A percentile compares a stretch with the other conserved stretches of the same genome.
Evolutionary conservation across 2,113 vertebrate species (phyloP).

Genomic region (Vulpes lagopus): DNA sequence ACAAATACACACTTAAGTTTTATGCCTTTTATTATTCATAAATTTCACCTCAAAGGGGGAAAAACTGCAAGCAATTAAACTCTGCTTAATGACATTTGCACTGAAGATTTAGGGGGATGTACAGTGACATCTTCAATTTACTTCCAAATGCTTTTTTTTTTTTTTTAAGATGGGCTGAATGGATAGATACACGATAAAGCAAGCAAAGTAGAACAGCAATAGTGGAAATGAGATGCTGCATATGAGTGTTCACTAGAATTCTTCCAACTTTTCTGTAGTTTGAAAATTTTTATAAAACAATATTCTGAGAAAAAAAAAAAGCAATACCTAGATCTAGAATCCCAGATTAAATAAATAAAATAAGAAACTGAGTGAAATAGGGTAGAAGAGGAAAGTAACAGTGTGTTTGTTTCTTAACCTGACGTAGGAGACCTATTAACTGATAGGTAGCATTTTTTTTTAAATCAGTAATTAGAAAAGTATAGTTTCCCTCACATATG

Average conservation of each 20-base stretch:
- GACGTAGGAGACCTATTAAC: background rate
- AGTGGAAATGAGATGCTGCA: background rate
- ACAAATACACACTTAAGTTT: background rate
- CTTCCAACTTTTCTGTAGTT: background rate
- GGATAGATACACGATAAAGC: background rate
- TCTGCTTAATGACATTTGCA: background rate
- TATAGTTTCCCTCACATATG: background rate
- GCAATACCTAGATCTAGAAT: background rate
- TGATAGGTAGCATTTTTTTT: background rate
- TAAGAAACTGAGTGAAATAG: background rate
- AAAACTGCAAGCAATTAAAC: background rate
- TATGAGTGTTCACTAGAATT: background rate
- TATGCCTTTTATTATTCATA: background rate
- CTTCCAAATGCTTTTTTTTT: slow-evolving; percentile 9
- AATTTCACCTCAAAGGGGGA: background rate
- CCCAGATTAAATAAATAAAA: slow-evolving; percentile 14
- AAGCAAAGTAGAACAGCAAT: background rate
- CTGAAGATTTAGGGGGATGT: background rate
- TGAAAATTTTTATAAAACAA: slow-evolving; percentile 7
- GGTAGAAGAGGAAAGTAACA: background rate
- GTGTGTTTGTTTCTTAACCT: background rate
- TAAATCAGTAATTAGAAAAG: background rate
- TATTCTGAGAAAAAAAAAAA: background rate
- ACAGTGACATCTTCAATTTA: background rate
- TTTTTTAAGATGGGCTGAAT: background rate